These are phyloP conservation scores for Rotaria magnacalcarata DNA, from an alignment of 2,888 invertebrate species.

Conservation along the genomic window DNA sequence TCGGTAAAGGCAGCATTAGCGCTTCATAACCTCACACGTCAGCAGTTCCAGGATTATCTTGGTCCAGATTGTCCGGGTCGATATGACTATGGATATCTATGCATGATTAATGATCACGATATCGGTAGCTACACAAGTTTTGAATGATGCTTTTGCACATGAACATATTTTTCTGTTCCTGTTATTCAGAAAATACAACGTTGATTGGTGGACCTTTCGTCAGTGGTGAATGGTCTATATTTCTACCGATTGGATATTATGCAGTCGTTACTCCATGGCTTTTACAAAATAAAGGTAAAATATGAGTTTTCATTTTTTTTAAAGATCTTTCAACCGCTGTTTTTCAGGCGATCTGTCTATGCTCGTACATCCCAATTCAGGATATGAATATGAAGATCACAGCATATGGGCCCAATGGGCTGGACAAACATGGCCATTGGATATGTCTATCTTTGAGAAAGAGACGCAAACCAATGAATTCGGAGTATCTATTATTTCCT, in stretches of 20 bases:
- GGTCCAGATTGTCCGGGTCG: background rate
- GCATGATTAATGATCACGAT: background rate
- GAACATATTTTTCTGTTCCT: background rate
- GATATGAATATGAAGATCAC: constrained; percentile 33
- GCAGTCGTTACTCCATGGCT: background rate
- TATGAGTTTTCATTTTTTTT: background rate
- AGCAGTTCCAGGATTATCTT: background rate
- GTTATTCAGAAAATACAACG: background rate
- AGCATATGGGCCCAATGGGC: constrained; percentile 19
- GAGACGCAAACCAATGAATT: constrained; percentile 28
- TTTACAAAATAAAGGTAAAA: constrained; percentile 15
- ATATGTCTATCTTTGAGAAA: constrained; percentile 10
- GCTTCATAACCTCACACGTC: background rate
- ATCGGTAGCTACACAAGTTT: background rate
- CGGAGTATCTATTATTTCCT: background rate
- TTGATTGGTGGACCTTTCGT: constrained; percentile 15
- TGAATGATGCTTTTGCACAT: background rate
- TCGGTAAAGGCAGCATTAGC: background rate
- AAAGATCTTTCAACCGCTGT: background rate
- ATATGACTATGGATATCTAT: constrained; percentile 16
- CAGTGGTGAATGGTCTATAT: constrained; percentile 18
- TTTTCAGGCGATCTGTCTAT: background rate
- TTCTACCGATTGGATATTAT: constrained; percentile 1
- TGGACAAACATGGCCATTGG: background rate
- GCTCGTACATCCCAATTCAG: background rate